phyloP scores from a whole-genome alignment of 2,888 invertebrate genomes.

The Eupithecia pulchellata region DNA sequence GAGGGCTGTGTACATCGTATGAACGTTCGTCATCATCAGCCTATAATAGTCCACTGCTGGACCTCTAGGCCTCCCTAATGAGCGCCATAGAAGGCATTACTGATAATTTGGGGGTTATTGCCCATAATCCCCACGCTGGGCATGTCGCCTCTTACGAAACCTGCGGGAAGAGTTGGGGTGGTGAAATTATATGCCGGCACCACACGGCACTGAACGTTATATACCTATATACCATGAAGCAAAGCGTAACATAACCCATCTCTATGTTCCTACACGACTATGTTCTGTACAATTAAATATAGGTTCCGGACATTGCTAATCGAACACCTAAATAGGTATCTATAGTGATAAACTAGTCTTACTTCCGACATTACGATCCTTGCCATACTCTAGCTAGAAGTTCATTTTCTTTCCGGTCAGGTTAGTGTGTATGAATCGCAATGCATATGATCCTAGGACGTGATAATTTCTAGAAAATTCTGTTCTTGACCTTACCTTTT shows the following conservation, averaged over 20 bases:
- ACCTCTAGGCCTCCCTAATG: no score
- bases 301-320: neutral
- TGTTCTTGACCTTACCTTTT: constrained; percentile 1
- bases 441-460: neutral
- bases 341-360: neutral
- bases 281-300: neutral
- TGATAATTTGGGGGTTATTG: no score
- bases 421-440: no score
- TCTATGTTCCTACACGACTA: neutral
- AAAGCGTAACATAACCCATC: neutral
- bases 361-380: constrained; percentile 6
- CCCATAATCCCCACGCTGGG: no score
- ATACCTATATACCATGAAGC: neutral
- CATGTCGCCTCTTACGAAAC: no score
- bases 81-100: no score
- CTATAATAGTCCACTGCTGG: no score
- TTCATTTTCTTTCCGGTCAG: constrained; percentile 22
- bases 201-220: no score
- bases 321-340: neutral
- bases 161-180: no score
- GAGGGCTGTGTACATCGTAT: neutral
- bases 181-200: no score
- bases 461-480: neutral
- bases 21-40: no score
- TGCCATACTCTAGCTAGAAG: constrained; percentile 19